A percentile compares a stretch with the other conserved stretches of the same genome.
Evolutionary conservation across 2,113 vertebrate genomes (phyloP).

Genomic region (Ardeotis arabs): DNA sequence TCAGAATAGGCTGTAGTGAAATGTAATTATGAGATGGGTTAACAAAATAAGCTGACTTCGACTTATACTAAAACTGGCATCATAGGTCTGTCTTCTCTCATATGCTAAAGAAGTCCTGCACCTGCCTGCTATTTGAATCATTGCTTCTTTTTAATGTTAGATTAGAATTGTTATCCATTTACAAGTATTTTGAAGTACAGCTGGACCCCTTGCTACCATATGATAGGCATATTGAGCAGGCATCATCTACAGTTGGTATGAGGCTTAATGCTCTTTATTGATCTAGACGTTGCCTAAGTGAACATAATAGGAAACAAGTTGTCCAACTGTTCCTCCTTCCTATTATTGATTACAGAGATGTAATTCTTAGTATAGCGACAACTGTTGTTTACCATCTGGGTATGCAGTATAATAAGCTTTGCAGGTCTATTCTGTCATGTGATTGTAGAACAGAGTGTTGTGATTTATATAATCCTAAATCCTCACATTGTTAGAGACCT

Average conservation of each 20-base stretch:
- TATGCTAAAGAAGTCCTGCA: background rate
- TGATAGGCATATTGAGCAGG: slow-evolving; percentile 57
- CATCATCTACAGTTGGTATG: slow-evolving; percentile 63
- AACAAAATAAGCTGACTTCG: slow-evolving; percentile 3
- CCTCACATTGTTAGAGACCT: slow-evolving; percentile 6
- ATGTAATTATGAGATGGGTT: background rate
- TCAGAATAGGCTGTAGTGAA: background rate
- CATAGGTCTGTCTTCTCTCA: background rate
- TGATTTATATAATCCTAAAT: slow-evolving; percentile 63
- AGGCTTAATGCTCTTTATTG: slow-evolving; percentile 75
- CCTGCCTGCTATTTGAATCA: background rate
- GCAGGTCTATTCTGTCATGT: slow-evolving; percentile 57
- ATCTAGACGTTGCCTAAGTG: slow-evolving; percentile 75
- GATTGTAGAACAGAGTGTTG: slow-evolving; percentile 12
- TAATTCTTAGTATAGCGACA: slow-evolving; percentile 70
- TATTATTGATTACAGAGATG: slow-evolving; percentile 75
- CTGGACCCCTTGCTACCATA: slow-evolving; percentile 50
- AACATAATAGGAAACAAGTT: slow-evolving; percentile 77
- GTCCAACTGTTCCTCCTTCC: slow-evolving; percentile 74
- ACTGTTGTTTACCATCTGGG: slow-evolving; percentile 76
- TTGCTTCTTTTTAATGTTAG: slow-evolving; percentile 27
- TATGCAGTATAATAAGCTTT: slow-evolving; percentile 71
- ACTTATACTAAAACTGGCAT: background rate
- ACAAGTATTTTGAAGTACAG: slow-evolving; percentile 50
- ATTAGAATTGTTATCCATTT: slow-evolving; percentile 50